These are phyloP conservation scores for Steromphala cineraria DNA, from an alignment of 2,888 invertebrate species.

Conservation along the genomic window DNA sequence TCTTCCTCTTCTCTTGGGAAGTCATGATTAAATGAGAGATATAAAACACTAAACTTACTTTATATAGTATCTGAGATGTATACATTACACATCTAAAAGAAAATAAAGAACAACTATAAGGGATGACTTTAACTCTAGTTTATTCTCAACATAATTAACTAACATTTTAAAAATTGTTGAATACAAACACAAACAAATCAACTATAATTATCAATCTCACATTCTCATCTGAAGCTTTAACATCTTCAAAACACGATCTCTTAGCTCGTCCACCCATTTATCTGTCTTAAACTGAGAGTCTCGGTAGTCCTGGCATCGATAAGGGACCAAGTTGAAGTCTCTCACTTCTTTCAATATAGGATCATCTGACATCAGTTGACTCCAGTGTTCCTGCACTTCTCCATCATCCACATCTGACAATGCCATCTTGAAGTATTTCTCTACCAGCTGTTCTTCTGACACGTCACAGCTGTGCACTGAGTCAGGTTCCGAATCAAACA, in stretches of 20 bases:
- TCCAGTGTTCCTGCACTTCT: neutral
- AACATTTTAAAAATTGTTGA: no score
- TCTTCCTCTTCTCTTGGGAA: no score
- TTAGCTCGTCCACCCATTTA: neutral
- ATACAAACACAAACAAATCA: no score
- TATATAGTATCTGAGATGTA: no score
- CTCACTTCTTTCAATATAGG: neutral
- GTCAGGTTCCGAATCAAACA: neutral
- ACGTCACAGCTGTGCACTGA: neutral
- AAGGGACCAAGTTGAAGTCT: neutral
- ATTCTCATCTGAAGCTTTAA: neutral
- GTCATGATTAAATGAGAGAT: no score
- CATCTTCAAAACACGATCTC: neutral
- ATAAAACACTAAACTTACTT: no score
- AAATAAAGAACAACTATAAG: no score
- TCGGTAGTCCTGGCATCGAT: neutral
- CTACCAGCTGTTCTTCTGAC: neutral
- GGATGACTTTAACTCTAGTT: no score
- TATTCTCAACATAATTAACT: no score
- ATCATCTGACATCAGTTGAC: neutral
- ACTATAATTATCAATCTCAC: no score
- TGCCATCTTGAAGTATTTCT: conserved; percentile 6
- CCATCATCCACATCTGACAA: neutral
- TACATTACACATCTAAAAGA: no score
- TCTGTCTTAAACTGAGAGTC: conserved; percentile 1